A percentile compares a stretch with the other conserved stretches of the same genome.
Conservation (phyloP, 2,113 vertebrate species). For the Nicator chloris region DNA sequence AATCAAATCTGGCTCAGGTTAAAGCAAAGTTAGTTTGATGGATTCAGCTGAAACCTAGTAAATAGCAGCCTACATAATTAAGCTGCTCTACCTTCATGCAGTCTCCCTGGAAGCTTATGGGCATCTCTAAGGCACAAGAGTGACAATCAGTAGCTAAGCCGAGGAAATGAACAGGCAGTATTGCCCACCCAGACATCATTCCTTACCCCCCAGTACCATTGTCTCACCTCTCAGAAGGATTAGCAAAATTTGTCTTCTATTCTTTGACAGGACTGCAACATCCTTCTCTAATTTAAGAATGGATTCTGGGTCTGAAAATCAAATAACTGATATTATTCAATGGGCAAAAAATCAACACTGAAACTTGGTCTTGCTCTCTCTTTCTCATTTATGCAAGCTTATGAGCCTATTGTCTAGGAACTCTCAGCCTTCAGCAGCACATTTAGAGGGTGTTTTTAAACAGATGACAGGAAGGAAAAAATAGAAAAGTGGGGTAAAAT, state of each 20-base stretch:
- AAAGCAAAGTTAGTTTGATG: constrained; percentile 75
- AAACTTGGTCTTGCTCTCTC: neutral
- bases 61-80: constrained; percentile 76
- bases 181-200: constrained; percentile 50
- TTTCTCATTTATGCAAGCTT: constrained; percentile 39
- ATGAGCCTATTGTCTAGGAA: neutral
- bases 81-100: constrained; percentile 59
- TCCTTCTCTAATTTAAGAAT: constrained; percentile 17
- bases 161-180: constrained; percentile 58
- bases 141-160: constrained; percentile 64
- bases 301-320: constrained; percentile 5
- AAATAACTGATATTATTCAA: constrained; percentile 41
- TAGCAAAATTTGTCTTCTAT: constrained; percentile 30
- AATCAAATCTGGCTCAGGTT: constrained; percentile 77
- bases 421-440: neutral
- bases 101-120: constrained; percentile 64
- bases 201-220: constrained; percentile 2
- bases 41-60: constrained; percentile 71
- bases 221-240: constrained; percentile 29
- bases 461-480: neutral
- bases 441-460: constrained; percentile 19
- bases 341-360: constrained; percentile 8
- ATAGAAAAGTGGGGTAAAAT: neutral
- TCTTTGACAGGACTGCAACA: constrained; percentile 4
- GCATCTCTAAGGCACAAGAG: constrained; percentile 63